Evolutionary conservation across 1,140 invertebrate genomes (phyloP), one percentile per base, ranked within the genome.

Genomic region (Aleiodes sp.): DNA sequence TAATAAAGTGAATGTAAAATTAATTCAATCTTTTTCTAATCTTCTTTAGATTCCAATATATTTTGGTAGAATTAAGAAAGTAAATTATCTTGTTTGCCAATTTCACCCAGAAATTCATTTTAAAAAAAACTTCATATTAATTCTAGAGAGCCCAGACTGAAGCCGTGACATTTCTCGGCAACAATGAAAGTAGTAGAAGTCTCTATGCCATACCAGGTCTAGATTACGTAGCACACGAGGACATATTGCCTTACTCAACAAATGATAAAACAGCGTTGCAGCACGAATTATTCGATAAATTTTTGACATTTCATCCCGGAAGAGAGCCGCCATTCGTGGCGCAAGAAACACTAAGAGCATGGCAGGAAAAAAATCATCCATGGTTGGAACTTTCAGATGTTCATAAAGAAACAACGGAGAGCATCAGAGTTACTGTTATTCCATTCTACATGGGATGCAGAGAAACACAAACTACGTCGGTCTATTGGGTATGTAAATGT

Each of bases 291-390:
- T 98, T 99, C 87, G 96, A 98, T 78, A 98, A 98, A 87, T 99
- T 99, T 86, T 87, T 99, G 31, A 89, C 90, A 64, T 90, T 94
- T 82, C 90, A 92, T 76, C 88, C 93, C 6, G 92, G 94, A 65
- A 92, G 90, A 89, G 95, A 96, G 83, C 95, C 95, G 1, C 93
- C 93, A 0, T 98, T 96, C 87, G 86, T 91, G 62, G 91, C 94
- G 0, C 92, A 95, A 85, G 96, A 98, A 78, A 98, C 96, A 0
- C 86, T 99, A 1, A 89, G 91, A 76, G 94, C 96, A 0, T 99
- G 97, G 96, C 96, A 98, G 84, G 95, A 98, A 77, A 97, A 97
- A 80, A 98, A 98, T 87, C 96, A 98, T 86, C 96, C 96, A 0
- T 98, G 96, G 96, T 82, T 99, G 37, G 95, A 98, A 80, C 86